Percentiles rank a stretch among this genome's conserved stretches.
phyloP scores from a whole-genome alignment of 2,888 invertebrate genomes.

The Encarsia formosa region DNA sequence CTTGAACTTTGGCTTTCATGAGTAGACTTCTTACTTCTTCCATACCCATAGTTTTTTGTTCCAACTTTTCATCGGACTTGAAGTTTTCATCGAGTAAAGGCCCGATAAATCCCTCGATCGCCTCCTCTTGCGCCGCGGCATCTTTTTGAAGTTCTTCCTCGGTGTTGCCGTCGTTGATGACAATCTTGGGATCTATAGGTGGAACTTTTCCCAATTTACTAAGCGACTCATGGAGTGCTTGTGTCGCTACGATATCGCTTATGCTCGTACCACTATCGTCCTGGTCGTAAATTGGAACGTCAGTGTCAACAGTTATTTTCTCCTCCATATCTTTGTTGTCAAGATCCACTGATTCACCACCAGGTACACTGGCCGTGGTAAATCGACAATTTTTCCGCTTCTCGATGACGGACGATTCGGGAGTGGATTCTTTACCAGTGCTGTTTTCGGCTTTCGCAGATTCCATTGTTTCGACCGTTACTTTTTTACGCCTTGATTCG shows the following conservation, averaged over 20 bases:
- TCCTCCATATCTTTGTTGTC: slow-evolving; percentile 32
- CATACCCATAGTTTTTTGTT: slow-evolving; percentile 47
- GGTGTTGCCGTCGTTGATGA: slow-evolving; percentile 29
- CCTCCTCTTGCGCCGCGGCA: slow-evolving; percentile 38
- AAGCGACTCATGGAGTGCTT: slow-evolving; percentile 48
- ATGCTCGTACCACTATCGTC: slow-evolving; percentile 48
- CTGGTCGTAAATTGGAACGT: slow-evolving; percentile 44
- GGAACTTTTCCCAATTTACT: slow-evolving; percentile 47
- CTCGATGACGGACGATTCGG: slow-evolving; percentile 2
- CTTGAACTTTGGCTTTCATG: slow-evolving; percentile 47
- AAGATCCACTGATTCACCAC: slow-evolving; percentile 36
- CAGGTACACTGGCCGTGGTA: slow-evolving; percentile 43
- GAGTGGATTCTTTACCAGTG: background rate
- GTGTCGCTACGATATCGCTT: slow-evolving; percentile 48
- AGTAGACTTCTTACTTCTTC: slow-evolving; percentile 47
- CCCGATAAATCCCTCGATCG: slow-evolving; percentile 47
- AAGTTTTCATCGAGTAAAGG: slow-evolving; percentile 48
- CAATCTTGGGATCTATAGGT: slow-evolving; percentile 34
- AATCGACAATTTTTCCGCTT: slow-evolving; percentile 43
- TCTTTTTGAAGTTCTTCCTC: slow-evolving; percentile 23
- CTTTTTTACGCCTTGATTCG: slow-evolving; percentile 23
- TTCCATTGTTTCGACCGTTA: slow-evolving; percentile 25
- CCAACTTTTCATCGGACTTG: slow-evolving; percentile 46
- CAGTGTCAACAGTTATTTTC: slow-evolving; percentile 29
- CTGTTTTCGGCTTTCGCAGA: slow-evolving; percentile 16